Percentiles rank a stretch among this genome's conserved stretches.
These are phyloP conservation scores for Apoda limacodes DNA, from an alignment of 2,888 invertebrate genomes.

Conservation along the genomic window DNA sequence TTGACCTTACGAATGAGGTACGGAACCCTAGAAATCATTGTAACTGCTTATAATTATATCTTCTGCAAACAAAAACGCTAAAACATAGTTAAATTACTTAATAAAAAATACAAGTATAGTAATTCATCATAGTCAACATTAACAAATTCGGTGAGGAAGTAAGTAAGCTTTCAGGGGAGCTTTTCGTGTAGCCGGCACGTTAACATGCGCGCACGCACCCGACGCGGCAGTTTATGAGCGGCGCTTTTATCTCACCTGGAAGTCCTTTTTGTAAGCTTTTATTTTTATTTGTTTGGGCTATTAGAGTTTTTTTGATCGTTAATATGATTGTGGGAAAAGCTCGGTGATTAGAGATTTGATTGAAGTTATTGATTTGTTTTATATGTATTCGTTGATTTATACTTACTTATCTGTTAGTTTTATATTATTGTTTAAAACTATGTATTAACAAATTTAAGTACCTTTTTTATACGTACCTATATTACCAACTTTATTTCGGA, in stretches of 20 bases:
- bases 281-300: conserved; percentile 45
- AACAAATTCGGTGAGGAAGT: too few relatives aligned
- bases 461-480: too few relatives aligned
- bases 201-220: conserved; percentile 42
- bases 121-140: not conserved
- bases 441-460: conserved; percentile 1
- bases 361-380: conserved; percentile 52
- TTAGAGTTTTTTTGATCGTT: conserved; percentile 47
- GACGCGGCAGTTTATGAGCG: conserved; percentile 24
- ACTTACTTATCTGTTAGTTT: conserved; percentile 24
- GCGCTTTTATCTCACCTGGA: conserved; percentile 54
- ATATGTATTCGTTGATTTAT: conserved; percentile 34
- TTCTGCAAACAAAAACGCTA: too few relatives aligned
- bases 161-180: too few relatives aligned
- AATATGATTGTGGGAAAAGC: conserved; percentile 57
- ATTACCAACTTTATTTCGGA: too few relatives aligned
- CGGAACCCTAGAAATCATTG: too few relatives aligned
- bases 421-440: conserved; percentile 4
- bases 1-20: too few relatives aligned
- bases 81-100: too few relatives aligned
- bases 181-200: conserved; percentile 37
- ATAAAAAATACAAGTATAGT: too few relatives aligned
- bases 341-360: conserved; percentile 45
- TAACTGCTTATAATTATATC: too few relatives aligned
- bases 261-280: conserved; percentile 41